phyloP scores from a whole-genome alignment of 53 echinoderm and acorn worm species.

The Mesocentrotus franciscanus region DNA sequence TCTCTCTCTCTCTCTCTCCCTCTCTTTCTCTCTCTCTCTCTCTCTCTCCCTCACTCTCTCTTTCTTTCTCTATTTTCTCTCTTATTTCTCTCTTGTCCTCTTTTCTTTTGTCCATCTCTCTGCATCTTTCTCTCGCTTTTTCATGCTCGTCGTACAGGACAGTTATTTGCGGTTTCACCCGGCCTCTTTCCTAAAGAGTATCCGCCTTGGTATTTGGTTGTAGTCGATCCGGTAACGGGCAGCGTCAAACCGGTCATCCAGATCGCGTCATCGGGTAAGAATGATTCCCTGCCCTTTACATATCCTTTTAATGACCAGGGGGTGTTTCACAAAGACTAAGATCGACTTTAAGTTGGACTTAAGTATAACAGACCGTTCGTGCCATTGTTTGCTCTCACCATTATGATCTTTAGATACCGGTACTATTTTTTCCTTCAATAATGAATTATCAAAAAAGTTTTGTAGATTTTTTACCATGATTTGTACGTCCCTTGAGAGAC shows the following conservation, averaged over 20 bases:
- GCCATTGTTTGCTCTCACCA: no score
- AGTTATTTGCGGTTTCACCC: slow-evolving; percentile 83
- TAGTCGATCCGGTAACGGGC: slow-evolving; percentile 74
- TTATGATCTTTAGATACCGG: no score
- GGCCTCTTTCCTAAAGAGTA: slow-evolving; percentile 70
- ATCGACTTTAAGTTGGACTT: no score
- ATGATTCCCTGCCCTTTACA: not conserved
- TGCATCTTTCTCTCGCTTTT: not conserved
- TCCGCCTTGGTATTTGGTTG: slow-evolving; percentile 83
- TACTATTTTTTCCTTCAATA: no score
- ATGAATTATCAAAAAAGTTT: no score
- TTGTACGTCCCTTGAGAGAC: no score
- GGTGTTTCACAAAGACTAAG: no score
- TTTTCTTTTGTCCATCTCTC: not conserved
- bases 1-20: not conserved
- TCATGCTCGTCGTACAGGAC: slow-evolving; percentile 58
- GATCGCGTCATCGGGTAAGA: slow-evolving; percentile 81
- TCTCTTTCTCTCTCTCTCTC: no score
- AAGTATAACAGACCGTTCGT: no score
- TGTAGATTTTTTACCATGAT: no score
- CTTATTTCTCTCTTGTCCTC: no score
- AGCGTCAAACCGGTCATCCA: slow-evolving; percentile 71
- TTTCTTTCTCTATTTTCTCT: not conserved
- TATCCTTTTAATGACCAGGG: not conserved
- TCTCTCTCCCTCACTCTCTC: not conserved